Percentiles rank a stretch among this genome's conserved stretches.
Conservation (phyloP, 2,888 invertebrate species). For the Phasia obesa region DNA sequence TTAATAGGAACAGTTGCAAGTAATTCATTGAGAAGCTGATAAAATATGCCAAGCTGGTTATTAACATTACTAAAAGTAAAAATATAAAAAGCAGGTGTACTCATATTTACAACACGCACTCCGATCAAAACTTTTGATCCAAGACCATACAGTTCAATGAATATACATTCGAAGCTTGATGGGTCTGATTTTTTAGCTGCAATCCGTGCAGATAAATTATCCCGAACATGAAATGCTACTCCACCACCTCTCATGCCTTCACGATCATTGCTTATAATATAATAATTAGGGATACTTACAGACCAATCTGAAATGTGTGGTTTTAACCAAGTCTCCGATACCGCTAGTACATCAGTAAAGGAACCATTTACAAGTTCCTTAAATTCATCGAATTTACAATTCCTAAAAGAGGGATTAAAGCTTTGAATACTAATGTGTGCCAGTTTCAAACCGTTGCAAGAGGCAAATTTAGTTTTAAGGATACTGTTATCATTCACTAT, state of each 20-base stretch:
- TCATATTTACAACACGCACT: too few relatives aligned
- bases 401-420: background rate
- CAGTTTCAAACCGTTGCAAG: background rate
- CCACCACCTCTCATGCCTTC: slow-evolving; percentile 3
- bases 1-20: too few relatives aligned
- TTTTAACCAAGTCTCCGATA: background rate
- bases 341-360: background rate
- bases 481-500: background rate
- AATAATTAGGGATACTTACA: background rate
- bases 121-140: background rate
- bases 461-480: background rate
- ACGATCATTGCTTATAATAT: background rate
- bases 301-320: background rate
- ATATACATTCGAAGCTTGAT: background rate
- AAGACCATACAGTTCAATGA: background rate
- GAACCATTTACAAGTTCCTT: background rate
- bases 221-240: background rate
- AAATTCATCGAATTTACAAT: too few relatives aligned
- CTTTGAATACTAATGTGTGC: slow-evolving; percentile 8
- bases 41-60: too few relatives aligned
- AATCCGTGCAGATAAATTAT: too few relatives aligned
- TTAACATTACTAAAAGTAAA: too few relatives aligned
- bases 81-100: too few relatives aligned
- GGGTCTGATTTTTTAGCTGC: slow-evolving; percentile 1
- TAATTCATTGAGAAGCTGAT: too few relatives aligned